Evolutionary conservation across 2,888 invertebrate species (phyloP).

Genomic region (Urechis unicinctus): DNA sequence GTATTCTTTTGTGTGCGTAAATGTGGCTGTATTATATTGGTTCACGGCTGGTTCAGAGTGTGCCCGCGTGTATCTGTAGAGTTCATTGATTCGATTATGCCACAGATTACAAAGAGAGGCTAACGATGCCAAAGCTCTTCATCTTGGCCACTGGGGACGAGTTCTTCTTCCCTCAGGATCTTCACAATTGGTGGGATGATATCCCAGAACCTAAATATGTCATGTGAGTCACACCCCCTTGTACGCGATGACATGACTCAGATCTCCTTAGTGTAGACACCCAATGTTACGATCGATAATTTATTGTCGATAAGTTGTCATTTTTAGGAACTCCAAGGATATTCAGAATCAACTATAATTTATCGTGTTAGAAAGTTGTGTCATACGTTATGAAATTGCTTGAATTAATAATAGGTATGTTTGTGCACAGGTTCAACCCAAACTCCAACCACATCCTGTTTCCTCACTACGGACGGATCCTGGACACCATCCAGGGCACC

Average conservation of each 20-base stretch:
- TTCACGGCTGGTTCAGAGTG: too few species aligned
- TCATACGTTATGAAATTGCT: too few species aligned
- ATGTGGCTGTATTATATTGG: neutral
- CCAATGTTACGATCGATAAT: neutral
- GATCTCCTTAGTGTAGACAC: too few species aligned
- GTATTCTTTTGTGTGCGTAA: neutral
- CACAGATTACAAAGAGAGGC: constrained; percentile 5
- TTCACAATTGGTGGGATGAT: constrained; percentile 8
- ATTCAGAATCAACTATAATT: too few species aligned
- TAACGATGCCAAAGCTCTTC: constrained; percentile 11
- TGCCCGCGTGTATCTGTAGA: too few species aligned
- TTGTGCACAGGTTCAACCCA: constrained; percentile 2
- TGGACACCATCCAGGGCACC: neutral
- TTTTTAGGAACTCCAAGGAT: neutral
- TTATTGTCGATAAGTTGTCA: neutral
- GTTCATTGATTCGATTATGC: too few species aligned
- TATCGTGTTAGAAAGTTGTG: too few species aligned
- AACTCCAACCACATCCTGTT: constrained; percentile 8
- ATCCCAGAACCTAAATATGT: constrained; percentile 11
- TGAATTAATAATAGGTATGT: neutral
- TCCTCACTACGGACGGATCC: constrained; percentile 1
- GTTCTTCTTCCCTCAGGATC: constrained; percentile 10
- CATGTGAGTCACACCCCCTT: constrained; percentile 5
- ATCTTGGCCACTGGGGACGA: constrained; percentile 10
- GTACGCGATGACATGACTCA: too few species aligned